These are phyloP conservation scores for Periophthalmodon schlosseri DNA, from an alignment of 2,113 vertebrate species.

Conservation along the genomic window DNA sequence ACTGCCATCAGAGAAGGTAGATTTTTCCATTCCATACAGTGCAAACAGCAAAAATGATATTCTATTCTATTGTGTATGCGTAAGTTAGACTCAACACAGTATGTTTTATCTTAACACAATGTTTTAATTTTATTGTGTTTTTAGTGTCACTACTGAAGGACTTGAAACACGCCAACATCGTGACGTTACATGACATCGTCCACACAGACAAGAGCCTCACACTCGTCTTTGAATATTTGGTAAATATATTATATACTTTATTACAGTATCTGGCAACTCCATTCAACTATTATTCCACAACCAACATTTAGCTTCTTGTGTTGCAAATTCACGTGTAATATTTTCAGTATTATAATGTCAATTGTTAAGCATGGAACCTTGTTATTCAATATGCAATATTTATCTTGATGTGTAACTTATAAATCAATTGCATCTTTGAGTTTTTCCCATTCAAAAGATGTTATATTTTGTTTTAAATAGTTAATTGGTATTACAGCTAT, in stretches of 20 bases:
- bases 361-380: too few relatives aligned
- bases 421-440: too few relatives aligned
- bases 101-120: neutral
- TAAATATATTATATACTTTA: slow-evolving; percentile 61
- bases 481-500: too few relatives aligned
- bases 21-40: neutral
- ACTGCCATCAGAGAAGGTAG: slow-evolving; percentile 98
- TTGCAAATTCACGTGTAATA: too few relatives aligned
- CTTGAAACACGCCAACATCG: slow-evolving; percentile 98
- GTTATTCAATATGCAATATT: too few relatives aligned
- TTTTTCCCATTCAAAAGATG: too few relatives aligned
- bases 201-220: slow-evolving; percentile 99
- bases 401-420: too few relatives aligned
- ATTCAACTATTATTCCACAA: neutral
- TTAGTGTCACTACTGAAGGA: slow-evolving; percentile 97
- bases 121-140: neutral
- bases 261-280: neutral
- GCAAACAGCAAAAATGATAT: neutral
- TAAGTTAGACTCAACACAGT: neutral
- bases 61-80: neutral
- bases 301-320: too few relatives aligned
- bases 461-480: too few relatives aligned
- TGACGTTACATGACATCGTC: slow-evolving; percentile 97
- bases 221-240: slow-evolving; percentile 97
- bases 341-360: too few relatives aligned